phyloP scores from a whole-genome alignment of 2,888 invertebrate species.

The Isoperla grammatica region DNA sequence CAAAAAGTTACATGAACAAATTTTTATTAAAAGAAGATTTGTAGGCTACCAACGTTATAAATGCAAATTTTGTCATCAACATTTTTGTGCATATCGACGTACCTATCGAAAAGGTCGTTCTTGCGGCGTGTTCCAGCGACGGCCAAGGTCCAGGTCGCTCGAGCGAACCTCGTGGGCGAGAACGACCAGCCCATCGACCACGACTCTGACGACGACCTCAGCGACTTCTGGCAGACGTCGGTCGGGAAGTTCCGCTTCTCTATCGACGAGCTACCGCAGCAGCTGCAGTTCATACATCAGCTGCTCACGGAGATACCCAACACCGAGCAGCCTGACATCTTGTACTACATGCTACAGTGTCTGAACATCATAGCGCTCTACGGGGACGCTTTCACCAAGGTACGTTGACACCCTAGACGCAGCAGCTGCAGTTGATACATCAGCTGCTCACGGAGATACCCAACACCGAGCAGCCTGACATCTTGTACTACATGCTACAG shows the following conservation, averaged over 20 bases:
- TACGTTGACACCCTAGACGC: conserved; percentile 23
- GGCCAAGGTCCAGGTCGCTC: conserved; percentile 67
- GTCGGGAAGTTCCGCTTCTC: conserved; percentile 89
- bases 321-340: conserved; percentile 82
- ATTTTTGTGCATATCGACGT: too few relatives aligned
- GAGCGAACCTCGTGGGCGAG: conserved; percentile 69
- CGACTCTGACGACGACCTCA: conserved; percentile 66
- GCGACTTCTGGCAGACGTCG: conserved; percentile 89
- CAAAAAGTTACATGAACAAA: too few relatives aligned
- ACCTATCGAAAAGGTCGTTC: too few relatives aligned
- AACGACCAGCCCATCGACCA: conserved; percentile 66
- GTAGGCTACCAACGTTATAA: too few relatives aligned
- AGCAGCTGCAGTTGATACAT: too few relatives aligned
- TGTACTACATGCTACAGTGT: conserved; percentile 88
- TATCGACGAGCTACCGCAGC: conserved; percentile 83
- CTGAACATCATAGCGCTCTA: conserved; percentile 87
- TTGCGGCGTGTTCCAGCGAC: conserved; percentile 45
- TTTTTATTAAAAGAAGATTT: too few relatives aligned
- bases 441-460: too few relatives aligned
- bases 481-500: too few relatives aligned
- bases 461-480: too few relatives aligned
- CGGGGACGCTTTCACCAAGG: conserved; percentile 81
- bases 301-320: conserved; percentile 78
- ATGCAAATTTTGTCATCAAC: too few relatives aligned
- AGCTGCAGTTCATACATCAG: conserved; percentile 89